Conservation (phyloP, 2,797 vertebrate species). For the Threskiornis aethiopicus region DNA sequence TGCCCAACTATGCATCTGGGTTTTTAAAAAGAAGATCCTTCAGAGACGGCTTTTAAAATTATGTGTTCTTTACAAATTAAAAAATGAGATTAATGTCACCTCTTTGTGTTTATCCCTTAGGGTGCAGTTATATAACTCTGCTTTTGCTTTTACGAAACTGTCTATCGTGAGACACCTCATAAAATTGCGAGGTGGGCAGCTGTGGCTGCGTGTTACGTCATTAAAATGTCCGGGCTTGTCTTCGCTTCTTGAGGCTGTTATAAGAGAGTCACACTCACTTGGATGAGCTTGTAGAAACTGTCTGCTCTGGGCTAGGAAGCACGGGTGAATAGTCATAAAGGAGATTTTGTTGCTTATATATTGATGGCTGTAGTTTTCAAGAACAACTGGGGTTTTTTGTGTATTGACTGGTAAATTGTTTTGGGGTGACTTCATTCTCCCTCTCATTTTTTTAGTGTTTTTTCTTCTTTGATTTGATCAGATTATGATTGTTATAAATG, state of each 20-base stretch:
- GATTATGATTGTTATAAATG: background rate
- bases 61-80: background rate
- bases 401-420: background rate
- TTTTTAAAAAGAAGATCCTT: background rate
- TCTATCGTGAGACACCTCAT: too few species aligned
- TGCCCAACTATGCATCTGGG: fast-evolving
- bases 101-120: background rate
- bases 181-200: fast-evolving
- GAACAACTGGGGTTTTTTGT: background rate
- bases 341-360: too few species aligned
- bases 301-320: background rate
- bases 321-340: background rate
- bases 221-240: background rate
- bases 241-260: fast-evolving
- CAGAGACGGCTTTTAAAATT: background rate
- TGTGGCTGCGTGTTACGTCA: fast-evolving
- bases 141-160: background rate
- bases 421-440: background rate
- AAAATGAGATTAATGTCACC: background rate
- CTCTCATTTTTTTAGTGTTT: background rate
- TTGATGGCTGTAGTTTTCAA: background rate
- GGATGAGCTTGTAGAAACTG: fast-evolving
- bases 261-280: background rate
- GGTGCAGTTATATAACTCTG: background rate
- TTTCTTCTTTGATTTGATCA: background rate